Base-by-base conservation (phyloP, 2,888 invertebrate genomes). In the Tipula helvola region DNA sequence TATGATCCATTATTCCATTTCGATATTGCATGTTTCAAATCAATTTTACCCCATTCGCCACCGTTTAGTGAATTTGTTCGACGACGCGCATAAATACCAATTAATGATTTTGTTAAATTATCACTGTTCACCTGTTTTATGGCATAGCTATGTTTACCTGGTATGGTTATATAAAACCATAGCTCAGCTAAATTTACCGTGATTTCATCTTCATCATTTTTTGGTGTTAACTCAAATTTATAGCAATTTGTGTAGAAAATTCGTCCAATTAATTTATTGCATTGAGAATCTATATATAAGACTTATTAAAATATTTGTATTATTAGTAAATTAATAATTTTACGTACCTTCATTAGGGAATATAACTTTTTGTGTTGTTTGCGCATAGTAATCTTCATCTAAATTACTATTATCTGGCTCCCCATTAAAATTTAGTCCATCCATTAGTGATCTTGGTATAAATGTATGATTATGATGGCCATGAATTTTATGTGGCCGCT, bases 311-410 rank as follows among this genome's bases (percentile, higher is more conserved):
- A 39, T 85, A 41, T 3, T 18, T 13, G 8, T 16, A 42, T 36
- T 18, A 12, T 52, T 13, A n/a, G 8, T 52, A 47, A 57, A 86
- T 1, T n/a, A 57, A 5, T 16, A 16, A 12, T 18, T 16, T 57
- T 84, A 89, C 91, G 91, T 90, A 96, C 96, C 96, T 94, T 95
- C 94, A 89, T 95, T 94, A 0, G 96, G 95, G 89, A 97, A 96
- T 84, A 97, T 94, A 86, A 96, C 96, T 89, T 96, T 96, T 92
- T 96, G 96, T 88, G 96, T 96, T 12, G 96, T 96, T 89, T 96
- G 94, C 39, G 96, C 96, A 89, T 96, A 97, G 89, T 96, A 97
- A 89, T 96, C 96, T 89, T 96, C 96, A 87, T 94, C 93, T 8
- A 92, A 92, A 36, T 94, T 93, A 87, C 93, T 93, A 87, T 93